Conservation (phyloP, 2,113 vertebrate species). For the Etheostoma spectabile region DNA sequence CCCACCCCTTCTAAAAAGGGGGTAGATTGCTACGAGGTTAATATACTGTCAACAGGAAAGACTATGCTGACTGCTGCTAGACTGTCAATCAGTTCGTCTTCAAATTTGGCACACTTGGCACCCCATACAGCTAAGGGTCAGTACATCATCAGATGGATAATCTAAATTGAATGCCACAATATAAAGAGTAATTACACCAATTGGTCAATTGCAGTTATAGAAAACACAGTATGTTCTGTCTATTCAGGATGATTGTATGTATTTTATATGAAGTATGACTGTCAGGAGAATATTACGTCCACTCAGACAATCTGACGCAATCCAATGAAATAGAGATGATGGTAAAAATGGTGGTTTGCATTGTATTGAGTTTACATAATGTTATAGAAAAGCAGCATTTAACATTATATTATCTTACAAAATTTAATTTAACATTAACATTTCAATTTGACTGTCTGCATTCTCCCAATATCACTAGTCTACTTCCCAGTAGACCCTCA, state of each 20-base stretch:
- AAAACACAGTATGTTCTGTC: no score
- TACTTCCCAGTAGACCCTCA: no score
- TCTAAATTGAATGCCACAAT: no score
- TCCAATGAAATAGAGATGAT: background rate
- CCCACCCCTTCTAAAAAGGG: no score
- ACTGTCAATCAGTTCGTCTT: background rate
- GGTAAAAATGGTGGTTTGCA: background rate
- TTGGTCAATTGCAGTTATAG: background rate
- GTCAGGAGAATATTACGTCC: background rate
- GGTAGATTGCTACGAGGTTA: no score
- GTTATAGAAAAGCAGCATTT: slow-evolving; percentile 7
- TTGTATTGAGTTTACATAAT: no score
- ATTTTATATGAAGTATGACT: background rate
- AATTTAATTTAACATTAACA: background rate
- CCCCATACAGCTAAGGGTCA: background rate
- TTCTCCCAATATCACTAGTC: background rate
- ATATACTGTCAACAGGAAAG: background rate
- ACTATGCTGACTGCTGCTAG: background rate
- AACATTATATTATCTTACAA: background rate
- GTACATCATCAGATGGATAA: background rate
- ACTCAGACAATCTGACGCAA: background rate
- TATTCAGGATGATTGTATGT: background rate
- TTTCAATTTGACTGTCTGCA: background rate
- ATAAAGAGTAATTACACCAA: background rate
- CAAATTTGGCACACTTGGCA: background rate